Evolutionary conservation across 2,797 vertebrate species (phyloP), one percentile per base, ranked within the genome.

Genomic region (Salarias fasciatus): DNA sequence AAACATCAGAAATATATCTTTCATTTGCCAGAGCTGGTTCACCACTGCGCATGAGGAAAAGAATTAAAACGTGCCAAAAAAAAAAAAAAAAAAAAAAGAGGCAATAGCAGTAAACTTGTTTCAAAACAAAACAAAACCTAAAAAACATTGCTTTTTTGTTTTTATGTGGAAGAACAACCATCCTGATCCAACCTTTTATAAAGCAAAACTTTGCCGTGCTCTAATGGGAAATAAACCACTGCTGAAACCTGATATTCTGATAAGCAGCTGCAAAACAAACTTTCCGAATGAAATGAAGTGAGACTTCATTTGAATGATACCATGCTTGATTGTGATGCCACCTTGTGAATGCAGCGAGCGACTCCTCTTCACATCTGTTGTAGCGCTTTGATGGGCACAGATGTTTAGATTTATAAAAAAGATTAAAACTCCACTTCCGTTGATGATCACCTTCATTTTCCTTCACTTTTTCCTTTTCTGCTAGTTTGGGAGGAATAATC

Each of bases 401-500:
- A 67, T 79, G 29, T 53, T 58, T 30, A 18, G 24, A 49, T 55
- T 38, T 15, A 60, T 45, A n/a, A 42, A 57, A 52, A 18, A 4
- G 18, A 48, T 57, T 31, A 51, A 71, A 53, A 35, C n/a, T 56
- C 15, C 28, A 51, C 44, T 36, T 54, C 24, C 5, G 5, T 46
- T 62, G 1, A n/a, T 41, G 2, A 12, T 33, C 8, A 5, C 14
- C 12, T 45, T 44, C 5, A 24, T 18, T 18, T 37, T 46, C 13
- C 2, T 10, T 9, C 7, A 53, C 5, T 13, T 10, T 65, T 64
- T 31, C 51, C 38, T 44, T 13, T 42, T 62, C 63, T 57, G 54
- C 44, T 30, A 29, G 18, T 66, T 69, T 56, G 52, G 53, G 61
- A 74, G 47, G 68, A 84, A 80, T 65, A 49, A 83, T 87, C 72